These are phyloP conservation scores for Samia ricini DNA, from an alignment of 1,140 invertebrate species.

Conservation along the genomic window DNA sequence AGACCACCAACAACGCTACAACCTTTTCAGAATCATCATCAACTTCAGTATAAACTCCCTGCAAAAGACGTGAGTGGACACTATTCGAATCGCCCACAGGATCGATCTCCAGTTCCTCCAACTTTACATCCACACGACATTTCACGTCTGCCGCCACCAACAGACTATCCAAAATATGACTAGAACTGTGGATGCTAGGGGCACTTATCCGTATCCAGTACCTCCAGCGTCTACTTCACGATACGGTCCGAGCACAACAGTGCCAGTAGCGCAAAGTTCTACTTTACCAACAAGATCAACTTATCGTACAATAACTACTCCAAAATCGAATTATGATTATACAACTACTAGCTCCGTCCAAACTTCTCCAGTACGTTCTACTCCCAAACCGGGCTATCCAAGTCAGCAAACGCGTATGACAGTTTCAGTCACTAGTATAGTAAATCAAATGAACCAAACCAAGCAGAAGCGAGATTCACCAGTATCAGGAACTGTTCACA, in stretches of 20 bases:
- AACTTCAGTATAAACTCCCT: slow-evolving; percentile 55
- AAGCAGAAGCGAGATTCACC: slow-evolving; percentile 82
- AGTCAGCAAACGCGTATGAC: slow-evolving; percentile 70
- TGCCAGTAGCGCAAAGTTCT: slow-evolving; percentile 43
- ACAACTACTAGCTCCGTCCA: slow-evolving; percentile 50
- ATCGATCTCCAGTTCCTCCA: slow-evolving; percentile 39
- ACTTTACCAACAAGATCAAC: slow-evolving; percentile 35
- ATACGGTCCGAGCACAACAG: slow-evolving; percentile 41
- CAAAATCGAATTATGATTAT: slow-evolving; percentile 64
- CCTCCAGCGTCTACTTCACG: slow-evolving; percentile 58
- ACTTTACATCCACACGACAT: slow-evolving; percentile 43
- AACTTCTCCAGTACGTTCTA: slow-evolving; percentile 52
- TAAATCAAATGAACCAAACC: slow-evolving; percentile 73
- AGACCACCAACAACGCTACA: slow-evolving; percentile 44
- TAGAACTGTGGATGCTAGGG: slow-evolving; percentile 45
- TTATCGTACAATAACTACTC: slow-evolving; percentile 49
- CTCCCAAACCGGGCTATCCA: slow-evolving; percentile 55
- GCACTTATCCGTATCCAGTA: slow-evolving; percentile 48
- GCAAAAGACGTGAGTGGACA: slow-evolving; percentile 47
- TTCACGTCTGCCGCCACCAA: slow-evolving; percentile 38
- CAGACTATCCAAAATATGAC: slow-evolving; percentile 49
- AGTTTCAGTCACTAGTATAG: slow-evolving; percentile 70
- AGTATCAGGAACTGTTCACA: slow-evolving; percentile 52
- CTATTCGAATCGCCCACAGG: slow-evolving; percentile 46
- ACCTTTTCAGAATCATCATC: slow-evolving; percentile 47